Conservation (phyloP, 1,140 invertebrate genomes). For the Copidosoma floridanum region DNA sequence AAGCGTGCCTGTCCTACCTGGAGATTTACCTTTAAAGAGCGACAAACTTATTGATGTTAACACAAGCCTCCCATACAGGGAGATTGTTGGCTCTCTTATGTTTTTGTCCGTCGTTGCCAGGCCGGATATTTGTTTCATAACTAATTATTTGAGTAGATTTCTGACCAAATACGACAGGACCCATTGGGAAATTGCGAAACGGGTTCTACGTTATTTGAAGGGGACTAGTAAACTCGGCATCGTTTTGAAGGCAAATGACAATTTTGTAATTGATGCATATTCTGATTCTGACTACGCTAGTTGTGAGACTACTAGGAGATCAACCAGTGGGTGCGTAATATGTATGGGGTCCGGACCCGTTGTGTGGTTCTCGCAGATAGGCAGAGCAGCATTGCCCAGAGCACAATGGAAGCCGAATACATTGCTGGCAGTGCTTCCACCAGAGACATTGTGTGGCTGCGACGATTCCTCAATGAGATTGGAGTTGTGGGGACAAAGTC, state of each 20-base stretch:
- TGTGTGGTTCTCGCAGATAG: slow-evolving; percentile 35
- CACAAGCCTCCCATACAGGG: too few species aligned
- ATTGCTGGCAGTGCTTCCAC: slow-evolving; percentile 31
- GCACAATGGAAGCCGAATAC: slow-evolving; percentile 40
- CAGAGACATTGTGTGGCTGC: slow-evolving; percentile 26
- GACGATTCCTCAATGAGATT: slow-evolving; percentile 11
- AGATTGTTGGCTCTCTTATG: not conserved
- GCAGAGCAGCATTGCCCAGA: slow-evolving; percentile 32
- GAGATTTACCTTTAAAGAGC: too few species aligned
- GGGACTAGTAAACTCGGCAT: not conserved
- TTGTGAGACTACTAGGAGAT: slow-evolving; percentile 32
- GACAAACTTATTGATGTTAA: too few species aligned
- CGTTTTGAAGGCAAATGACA: not conserved
- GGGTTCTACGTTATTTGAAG: not conserved
- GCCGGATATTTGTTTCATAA: not conserved
- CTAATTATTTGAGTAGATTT: not conserved
- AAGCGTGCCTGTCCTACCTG: too few species aligned
- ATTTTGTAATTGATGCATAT: not conserved
- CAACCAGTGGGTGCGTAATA: slow-evolving; percentile 41
- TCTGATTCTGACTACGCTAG: slow-evolving; percentile 43
- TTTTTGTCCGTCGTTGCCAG: not conserved
- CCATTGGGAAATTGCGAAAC: not conserved
- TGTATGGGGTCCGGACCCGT: slow-evolving; percentile 33
- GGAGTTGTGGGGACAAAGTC: not conserved
- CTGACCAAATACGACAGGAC: not conserved